Percentiles rank a stretch among this genome's conserved stretches.
Conservation (phyloP, 2,113 vertebrate species). For the Leptodactylus fuscus region DNA sequence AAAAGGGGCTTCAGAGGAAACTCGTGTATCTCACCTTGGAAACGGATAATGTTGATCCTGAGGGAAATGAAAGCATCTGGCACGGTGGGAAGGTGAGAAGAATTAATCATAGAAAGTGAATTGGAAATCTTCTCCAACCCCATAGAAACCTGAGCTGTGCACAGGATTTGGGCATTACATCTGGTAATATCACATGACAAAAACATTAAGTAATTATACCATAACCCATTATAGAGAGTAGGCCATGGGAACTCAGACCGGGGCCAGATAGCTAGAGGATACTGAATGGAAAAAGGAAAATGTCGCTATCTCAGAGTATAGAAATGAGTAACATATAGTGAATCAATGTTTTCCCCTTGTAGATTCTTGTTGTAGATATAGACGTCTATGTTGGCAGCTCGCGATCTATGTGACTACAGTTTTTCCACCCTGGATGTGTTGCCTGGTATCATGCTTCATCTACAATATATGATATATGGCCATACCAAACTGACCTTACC, state of each 20-base stretch:
- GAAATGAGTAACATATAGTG: background rate
- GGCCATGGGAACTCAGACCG: background rate
- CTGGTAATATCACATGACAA: background rate
- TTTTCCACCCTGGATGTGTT: no score
- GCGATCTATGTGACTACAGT: no score
- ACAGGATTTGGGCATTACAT: background rate
- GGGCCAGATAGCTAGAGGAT: background rate
- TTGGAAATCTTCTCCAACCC: conserved; percentile 3
- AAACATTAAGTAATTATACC: background rate
- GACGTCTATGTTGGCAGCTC: no score
- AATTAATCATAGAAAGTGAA: conserved; percentile 31
- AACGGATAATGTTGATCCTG: conserved; percentile 89
- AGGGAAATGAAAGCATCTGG: conserved; percentile 97
- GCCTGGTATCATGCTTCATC: no score
- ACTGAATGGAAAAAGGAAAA: background rate
- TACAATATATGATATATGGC: no score
- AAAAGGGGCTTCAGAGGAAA: conserved; percentile 83
- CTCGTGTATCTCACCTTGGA: conserved; percentile 87
- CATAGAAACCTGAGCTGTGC: conserved; percentile 25
- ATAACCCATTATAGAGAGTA: background rate
- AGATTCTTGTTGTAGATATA: background rate
- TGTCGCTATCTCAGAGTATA: background rate
- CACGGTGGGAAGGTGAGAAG: conserved; percentile 82
- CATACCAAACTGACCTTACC: no score
- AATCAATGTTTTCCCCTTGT: background rate